phyloP scores from a whole-genome alignment of 2,797 vertebrate species.

The Megalops cyprinoides region DNA sequence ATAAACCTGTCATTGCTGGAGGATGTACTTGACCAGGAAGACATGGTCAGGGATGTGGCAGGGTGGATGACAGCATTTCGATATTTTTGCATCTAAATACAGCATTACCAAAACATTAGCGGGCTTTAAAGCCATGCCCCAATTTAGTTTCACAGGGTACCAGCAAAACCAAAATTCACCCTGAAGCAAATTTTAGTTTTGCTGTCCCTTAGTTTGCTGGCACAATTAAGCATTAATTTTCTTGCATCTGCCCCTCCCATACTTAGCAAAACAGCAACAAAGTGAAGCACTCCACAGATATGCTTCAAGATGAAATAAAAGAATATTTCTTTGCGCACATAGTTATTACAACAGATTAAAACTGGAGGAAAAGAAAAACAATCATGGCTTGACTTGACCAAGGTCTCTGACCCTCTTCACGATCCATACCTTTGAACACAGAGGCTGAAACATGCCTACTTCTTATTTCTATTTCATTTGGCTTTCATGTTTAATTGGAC shows the following conservation, averaged over 20 bases:
- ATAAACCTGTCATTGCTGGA: neutral
- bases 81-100: constrained; percentile 67
- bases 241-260: constrained; percentile 38
- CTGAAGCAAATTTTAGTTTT: constrained; percentile 45
- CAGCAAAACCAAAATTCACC: constrained; percentile 54
- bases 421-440: neutral
- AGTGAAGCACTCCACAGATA: constrained; percentile 13
- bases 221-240: constrained; percentile 51
- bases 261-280: constrained; percentile 29
- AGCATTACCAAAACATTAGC: constrained; percentile 63
- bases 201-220: constrained; percentile 48
- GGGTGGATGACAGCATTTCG: constrained; percentile 57
- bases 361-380: constrained; percentile 39
- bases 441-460: neutral
- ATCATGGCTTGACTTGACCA: neutral
- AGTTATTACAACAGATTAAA: too few relatives aligned
- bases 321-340: too few relatives aligned
- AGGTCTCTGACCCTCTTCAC: neutral
- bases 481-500: constrained; percentile 3
- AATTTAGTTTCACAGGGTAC: constrained; percentile 62
- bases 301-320: constrained; percentile 19
- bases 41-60: constrained; percentile 56
- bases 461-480: neutral
- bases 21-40: neutral
- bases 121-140: constrained; percentile 55